Percentiles rank a stretch among this genome's conserved stretches.
Evolutionary conservation across 92 coral and sea anemone genomes (phyloP).

Genomic region (Pocillopora grandis): DNA sequence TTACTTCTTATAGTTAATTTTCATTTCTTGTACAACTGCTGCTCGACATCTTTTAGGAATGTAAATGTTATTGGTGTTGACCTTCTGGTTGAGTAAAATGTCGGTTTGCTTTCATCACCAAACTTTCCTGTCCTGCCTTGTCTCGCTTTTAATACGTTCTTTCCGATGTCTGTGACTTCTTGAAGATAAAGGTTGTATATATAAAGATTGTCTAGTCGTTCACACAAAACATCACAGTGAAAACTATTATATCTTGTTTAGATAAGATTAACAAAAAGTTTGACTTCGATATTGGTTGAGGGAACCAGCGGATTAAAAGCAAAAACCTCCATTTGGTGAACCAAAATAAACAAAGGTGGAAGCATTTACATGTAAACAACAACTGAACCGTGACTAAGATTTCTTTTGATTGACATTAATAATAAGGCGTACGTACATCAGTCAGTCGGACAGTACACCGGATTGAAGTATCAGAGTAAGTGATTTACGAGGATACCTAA

Average conservation of each 20-base stretch:
- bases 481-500: neutral
- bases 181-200: too few relatives aligned
- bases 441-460: neutral
- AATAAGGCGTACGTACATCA: neutral
- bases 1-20: too few relatives aligned
- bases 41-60: neutral
- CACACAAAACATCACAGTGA: neutral
- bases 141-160: neutral
- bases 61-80: neutral
- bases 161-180: neutral
- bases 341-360: conserved; percentile 20
- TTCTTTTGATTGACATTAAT: conserved; percentile 14
- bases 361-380: neutral
- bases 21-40: neutral
- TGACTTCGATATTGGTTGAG: conserved; percentile 13
- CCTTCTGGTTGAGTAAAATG: conserved; percentile 8
- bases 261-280: neutral
- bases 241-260: neutral
- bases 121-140: neutral
- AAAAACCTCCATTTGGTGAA: conserved; percentile 14
- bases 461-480: neutral
- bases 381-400: conserved; percentile 25
- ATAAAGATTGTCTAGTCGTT: too few relatives aligned
- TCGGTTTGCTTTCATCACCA: neutral
- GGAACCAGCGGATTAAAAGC: conserved; percentile 14